Base-by-base conservation (phyloP, 2,113 vertebrate species). In the Polypterus senegalus region DNA sequence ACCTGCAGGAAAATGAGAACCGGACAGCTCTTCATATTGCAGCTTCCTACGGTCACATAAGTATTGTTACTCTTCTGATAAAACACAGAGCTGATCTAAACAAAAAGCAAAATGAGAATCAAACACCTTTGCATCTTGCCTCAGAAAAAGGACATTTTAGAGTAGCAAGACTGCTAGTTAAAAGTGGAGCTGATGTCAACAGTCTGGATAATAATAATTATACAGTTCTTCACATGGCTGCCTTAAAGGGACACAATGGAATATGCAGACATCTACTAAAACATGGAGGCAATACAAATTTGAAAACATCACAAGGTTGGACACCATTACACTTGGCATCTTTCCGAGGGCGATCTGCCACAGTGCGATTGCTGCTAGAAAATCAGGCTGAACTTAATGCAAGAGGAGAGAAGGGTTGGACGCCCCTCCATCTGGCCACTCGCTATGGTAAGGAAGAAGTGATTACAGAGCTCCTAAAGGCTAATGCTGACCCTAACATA, bases 181-280 rank as follows among this genome's bases (percentile, higher is more conserved):
- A 85, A 57, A 85, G 61, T 0, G 81, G 81, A 0, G 78, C 68
- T 0, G 69, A 65, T 0, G 70, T 77, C 1, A 72, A 89, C 47
- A 27, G 64, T 57, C 70, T 74, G 3, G 81, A 94, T 66, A 76
- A 72, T 11, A 75, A 72, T 3, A 76, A 79, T 48, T 86, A 77
- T 67, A 84, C 81, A 1, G 78, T 90, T 9, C 78, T 95, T 66
- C 92, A 92, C 69, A 73, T 82, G 44, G 86, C 86, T 0, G 86
- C 79, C n/a, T 69, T 70, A 5, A 78, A 73, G 54, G 88, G 86
- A 0, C 89, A 91, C 57, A 79, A 80, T 0, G 79, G 90, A 8
- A 89, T 91, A 72, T 92, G 90, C 48, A 86, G 89, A 71, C 84
- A 88, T 5, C 79, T 92, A 58, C 65, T 93, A 61, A 81, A 75